phyloP scores from a whole-genome alignment of 2,113 vertebrate species.

The Illadopsis cleaveri region DNA sequence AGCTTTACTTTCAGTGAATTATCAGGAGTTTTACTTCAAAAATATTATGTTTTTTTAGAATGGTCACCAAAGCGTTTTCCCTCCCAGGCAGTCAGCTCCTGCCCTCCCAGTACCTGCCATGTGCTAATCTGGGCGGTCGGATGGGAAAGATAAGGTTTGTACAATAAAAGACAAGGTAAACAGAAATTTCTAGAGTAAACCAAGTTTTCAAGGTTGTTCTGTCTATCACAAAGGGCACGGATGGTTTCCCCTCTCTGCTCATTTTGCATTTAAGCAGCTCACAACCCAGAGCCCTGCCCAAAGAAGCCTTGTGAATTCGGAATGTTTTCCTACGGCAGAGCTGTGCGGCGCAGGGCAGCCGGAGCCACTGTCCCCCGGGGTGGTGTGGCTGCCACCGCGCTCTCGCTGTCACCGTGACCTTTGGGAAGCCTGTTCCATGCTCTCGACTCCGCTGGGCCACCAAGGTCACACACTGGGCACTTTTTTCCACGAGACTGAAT shows the following conservation, averaged over 20 bases:
- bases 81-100: background rate
- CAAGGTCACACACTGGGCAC: background rate
- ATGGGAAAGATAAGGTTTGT: background rate
- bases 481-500: background rate
- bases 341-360: fast-evolving
- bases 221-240: background rate
- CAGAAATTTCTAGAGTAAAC: background rate
- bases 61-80: background rate
- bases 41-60: background rate
- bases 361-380: background rate
- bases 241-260: background rate
- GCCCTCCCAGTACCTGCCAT: background rate
- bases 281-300: background rate
- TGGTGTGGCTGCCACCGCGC: background rate
- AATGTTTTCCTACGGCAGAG: background rate
- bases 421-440: background rate
- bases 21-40: background rate
- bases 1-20: background rate
- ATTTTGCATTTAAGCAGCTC: background rate
- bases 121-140: background rate
- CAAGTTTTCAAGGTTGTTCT: background rate
- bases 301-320: fast-evolving
- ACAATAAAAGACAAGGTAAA: constrained; percentile 12
- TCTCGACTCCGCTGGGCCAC: background rate
- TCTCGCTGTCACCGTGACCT: background rate